Base-by-base conservation (phyloP, 2,888 invertebrate species). In the Himalopsyche anomala region DNA sequence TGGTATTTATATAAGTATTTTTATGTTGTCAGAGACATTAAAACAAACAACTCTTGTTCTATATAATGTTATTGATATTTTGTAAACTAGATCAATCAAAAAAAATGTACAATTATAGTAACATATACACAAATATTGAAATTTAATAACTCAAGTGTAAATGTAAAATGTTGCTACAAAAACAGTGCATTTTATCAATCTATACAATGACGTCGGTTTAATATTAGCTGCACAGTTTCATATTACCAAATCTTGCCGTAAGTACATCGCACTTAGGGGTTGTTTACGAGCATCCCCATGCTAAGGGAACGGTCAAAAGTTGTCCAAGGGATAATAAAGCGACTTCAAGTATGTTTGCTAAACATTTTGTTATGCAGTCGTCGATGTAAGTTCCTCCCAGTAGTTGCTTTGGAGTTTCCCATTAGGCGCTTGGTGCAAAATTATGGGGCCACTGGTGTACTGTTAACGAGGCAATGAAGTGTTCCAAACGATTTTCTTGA, bases 401-500 rank as follows among this genome's bases (percentile, higher is more conserved):
- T 19, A 15, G 42, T 40, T 42, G 42, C 38, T 38, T 19, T 55
- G 54, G 74, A 69, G 42, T 5, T 51, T 74, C 83, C 28, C 55
- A 84, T 81, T 80, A 62, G 62, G 51, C 40, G 15, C 42, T 69
- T 40, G 45, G 86, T 81, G 69, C 84, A 81, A 82, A 86, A 54
- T 87, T 86, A 55, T 56, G 51, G 81, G 62, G 81, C 82, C 84
- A 79, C 83, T 45, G 19, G 83, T 62, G 83, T 80, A 79, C 83
- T 69, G 85, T 86, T 88, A 88, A 88, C 88, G 90, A 89, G 87
- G 89, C 85, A 83, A 85, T 85, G 81, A 87, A 89, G 85, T 85
- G 80, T 89, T 86, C 85, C 83, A 80, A 88, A 84, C 85, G 86
- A 81, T 86, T 74, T 87, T 87, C 82, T 85, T 55, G 81, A 87